A percentile compares a stretch with the other conserved stretches of the same genome.
These are phyloP conservation scores for Chaunax sp. DNA, from an alignment of 2,797 vertebrate genomes.

Conservation along the genomic window DNA sequence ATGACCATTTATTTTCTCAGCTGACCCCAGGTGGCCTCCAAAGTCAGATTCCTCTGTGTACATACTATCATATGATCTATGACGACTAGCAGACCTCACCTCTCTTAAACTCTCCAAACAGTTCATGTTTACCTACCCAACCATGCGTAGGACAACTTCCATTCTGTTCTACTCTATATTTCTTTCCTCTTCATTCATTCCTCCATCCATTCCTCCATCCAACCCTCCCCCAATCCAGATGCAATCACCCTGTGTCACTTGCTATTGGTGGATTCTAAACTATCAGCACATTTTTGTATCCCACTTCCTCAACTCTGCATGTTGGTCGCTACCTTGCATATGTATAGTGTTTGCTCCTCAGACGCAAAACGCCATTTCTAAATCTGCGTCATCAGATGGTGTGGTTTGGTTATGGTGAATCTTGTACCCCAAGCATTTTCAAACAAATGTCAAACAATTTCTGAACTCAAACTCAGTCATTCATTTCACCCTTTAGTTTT, in stretches of 20 bases:
- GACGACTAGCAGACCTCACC: conserved; percentile 42
- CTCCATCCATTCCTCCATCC: conserved; percentile 16
- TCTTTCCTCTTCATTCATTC: conserved; percentile 51
- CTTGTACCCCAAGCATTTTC: neutral
- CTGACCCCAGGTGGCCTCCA: neutral
- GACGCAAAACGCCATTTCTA: conserved; percentile 38
- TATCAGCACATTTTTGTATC: conserved; percentile 52
- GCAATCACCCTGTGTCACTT: conserved; percentile 54
- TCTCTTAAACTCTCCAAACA: conserved; percentile 53
- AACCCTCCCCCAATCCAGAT: conserved; percentile 46
- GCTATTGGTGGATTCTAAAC: conserved; percentile 52
- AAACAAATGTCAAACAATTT: neutral
- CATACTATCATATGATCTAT: conserved; percentile 40
- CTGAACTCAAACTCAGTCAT: conserved; percentile 20
- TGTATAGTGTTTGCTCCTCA: conserved; percentile 32
- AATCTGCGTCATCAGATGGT: conserved; percentile 25
- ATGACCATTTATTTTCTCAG: neutral
- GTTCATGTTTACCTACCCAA: conserved; percentile 43
- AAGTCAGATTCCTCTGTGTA: conserved; percentile 34
- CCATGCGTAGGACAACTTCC: conserved; percentile 51
- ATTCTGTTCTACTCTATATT: conserved; percentile 47
- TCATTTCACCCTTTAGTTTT: conserved; percentile 28
- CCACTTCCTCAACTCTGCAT: conserved; percentile 72
- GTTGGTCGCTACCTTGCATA: conserved; percentile 58
- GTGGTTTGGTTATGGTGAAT: conserved; percentile 5